Conservation (phyloP, 2,797 vertebrate genomes). For the Sebastiscus albofasciatus region DNA sequence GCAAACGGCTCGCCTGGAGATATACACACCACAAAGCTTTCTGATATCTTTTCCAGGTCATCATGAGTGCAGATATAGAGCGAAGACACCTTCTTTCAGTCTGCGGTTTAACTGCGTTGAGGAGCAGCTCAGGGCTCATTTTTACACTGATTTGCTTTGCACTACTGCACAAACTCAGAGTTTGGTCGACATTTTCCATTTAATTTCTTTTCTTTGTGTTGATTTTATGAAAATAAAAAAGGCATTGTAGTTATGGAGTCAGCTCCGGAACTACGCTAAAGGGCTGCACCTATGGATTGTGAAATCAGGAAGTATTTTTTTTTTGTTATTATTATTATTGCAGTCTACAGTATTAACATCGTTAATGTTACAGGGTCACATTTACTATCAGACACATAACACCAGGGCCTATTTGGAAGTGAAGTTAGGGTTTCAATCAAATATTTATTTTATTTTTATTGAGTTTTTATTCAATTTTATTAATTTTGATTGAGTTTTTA, state of each 20-base stretch:
- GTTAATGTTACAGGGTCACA: neutral
- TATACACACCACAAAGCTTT: constrained; percentile 27
- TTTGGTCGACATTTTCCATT: neutral
- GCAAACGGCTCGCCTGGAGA: constrained; percentile 55
- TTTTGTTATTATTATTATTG: neutral
- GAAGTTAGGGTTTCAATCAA: neutral
- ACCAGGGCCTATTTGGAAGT: neutral
- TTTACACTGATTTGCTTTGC: constrained; percentile 50
- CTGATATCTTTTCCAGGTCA: constrained; percentile 54
- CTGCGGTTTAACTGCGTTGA: constrained; percentile 38
- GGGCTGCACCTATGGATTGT: neutral
- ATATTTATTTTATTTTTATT: neutral
- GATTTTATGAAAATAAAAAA: neutral
- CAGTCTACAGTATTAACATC: neutral
- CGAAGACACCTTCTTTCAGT: constrained; percentile 60
- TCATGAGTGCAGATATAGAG: constrained; percentile 46
- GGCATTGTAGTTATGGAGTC: no score
- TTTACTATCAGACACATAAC: neutral
- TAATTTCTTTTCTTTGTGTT: neutral
- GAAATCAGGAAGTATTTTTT: neutral
- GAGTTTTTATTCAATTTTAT: neutral
- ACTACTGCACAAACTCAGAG: constrained; percentile 16
- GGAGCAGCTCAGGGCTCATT: constrained; percentile 25
- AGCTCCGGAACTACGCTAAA: neutral
- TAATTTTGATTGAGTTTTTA: neutral